phyloP scores from a whole-genome alignment of 2,113 vertebrate species.

The Oophaga pumilio region DNA sequence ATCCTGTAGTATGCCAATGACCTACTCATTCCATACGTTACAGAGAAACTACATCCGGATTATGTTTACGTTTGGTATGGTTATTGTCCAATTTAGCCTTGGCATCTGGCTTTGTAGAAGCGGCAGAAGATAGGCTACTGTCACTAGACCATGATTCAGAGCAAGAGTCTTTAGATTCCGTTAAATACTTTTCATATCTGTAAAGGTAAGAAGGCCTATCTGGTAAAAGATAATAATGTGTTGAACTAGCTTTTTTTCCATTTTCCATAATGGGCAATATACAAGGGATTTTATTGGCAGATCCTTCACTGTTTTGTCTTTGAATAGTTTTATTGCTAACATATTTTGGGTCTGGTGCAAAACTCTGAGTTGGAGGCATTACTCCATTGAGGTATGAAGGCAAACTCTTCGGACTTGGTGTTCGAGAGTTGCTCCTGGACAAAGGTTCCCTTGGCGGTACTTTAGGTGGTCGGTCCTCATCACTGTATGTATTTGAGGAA shows the following conservation, averaged over 20 bases:
- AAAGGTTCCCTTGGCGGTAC: conserved; percentile 90
- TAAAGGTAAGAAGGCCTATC: conserved; percentile 83
- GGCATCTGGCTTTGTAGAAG: conserved; percentile 64
- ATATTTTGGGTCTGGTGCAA: conserved; percentile 94
- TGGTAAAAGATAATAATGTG: conserved; percentile 93
- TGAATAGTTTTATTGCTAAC: conserved; percentile 88
- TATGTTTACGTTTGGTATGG: conserved; percentile 70
- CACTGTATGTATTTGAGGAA: conserved; percentile 83
- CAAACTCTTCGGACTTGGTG: conserved; percentile 91
- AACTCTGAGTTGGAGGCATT: conserved; percentile 97
- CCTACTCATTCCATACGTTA: conserved; percentile 53
- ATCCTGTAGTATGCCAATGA: conserved; percentile 64
- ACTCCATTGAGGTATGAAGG: conserved; percentile 90
- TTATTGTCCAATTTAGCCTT: conserved; percentile 66
- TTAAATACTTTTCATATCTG: conserved; percentile 81
- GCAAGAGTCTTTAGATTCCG: conserved; percentile 70
- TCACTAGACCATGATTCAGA: conserved; percentile 61
- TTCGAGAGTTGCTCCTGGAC: conserved; percentile 80
- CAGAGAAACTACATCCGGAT: conserved; percentile 71
- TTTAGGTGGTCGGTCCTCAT: conserved; percentile 91
- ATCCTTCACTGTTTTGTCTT: conserved; percentile 90
- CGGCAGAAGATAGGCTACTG: conserved; percentile 54
- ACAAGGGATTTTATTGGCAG: conserved; percentile 77
- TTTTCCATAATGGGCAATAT: conserved; percentile 94
- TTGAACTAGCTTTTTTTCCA: conserved; percentile 87